Evolutionary conservation across 2,888 invertebrate genomes (phyloP).

Genomic region (Drosophila koepferae): DNA sequence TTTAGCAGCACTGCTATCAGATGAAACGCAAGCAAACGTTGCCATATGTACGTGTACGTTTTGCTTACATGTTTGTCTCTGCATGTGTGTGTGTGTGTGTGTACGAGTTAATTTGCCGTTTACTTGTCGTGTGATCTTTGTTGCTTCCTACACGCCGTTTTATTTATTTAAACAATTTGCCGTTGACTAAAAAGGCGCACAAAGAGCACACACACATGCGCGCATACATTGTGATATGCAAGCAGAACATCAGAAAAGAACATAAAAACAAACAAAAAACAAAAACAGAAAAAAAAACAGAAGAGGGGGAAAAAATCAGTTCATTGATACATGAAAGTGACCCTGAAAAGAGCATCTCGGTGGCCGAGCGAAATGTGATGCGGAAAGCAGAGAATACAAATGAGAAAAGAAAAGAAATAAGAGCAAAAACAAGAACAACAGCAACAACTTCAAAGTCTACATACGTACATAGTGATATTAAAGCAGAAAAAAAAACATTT

Average conservation of each 20-base stretch:
- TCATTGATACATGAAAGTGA: constrained; percentile 73
- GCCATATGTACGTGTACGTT: not conserved
- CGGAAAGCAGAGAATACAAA: constrained; percentile 24
- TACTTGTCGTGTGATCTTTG: constrained; percentile 75
- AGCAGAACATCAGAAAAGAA: constrained; percentile 26
- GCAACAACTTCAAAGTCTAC: constrained; percentile 15
- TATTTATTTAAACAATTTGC: constrained; percentile 76
- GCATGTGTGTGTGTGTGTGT: constrained; percentile 20
- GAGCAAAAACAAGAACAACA: constrained; percentile 7
- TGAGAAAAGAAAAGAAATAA: constrained; percentile 3
- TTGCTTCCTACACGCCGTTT: constrained; percentile 82
- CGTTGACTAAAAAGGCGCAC: constrained; percentile 57
- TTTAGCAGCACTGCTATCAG: constrained; percentile 29
- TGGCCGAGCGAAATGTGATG: constrained; percentile 34
- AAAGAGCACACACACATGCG: constrained; percentile 21
- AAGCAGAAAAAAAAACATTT: not conserved
- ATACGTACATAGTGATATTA: constrained; percentile 12
- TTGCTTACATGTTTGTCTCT: not conserved
- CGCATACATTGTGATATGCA: constrained; percentile 3
- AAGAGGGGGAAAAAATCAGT: constrained; percentile 42
- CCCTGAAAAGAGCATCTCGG: constrained; percentile 68
- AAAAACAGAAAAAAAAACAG: constrained; percentile 12
- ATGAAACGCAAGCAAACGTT: constrained; percentile 7
- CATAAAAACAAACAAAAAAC: constrained; percentile 18
- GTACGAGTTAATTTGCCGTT: constrained; percentile 58